Evolutionary conservation across 2,797 vertebrate genomes (phyloP).

Genomic region (Sylvilagus floridanus): DNA sequence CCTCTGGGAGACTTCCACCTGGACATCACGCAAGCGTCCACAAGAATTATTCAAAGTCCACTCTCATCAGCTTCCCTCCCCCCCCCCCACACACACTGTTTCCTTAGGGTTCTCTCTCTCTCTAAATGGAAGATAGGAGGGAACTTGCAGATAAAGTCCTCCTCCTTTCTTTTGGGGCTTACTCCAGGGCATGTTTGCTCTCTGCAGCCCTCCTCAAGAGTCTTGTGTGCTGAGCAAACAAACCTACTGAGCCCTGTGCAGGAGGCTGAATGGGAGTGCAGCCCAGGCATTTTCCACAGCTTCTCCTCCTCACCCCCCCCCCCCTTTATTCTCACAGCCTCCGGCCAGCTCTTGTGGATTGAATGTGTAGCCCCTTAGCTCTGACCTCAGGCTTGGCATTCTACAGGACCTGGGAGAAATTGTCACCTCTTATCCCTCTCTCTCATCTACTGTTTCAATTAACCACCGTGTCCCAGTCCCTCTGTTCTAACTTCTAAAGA

Average conservation of each 20-base stretch:
- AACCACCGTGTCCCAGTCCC: neutral
- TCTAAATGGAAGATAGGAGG: neutral
- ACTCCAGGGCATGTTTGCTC: constrained; percentile 20
- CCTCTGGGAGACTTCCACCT: neutral
- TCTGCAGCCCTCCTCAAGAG: neutral
- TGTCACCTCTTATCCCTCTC: neutral
- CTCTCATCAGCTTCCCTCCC: neutral
- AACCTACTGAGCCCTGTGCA: no score
- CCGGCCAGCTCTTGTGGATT: neutral
- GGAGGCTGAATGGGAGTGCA: neutral
- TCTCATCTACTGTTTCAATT: neutral
- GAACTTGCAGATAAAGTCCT: neutral
- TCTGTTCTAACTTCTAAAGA: neutral
- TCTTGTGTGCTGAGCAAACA: neutral
- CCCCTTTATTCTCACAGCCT: neutral
- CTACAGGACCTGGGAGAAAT: neutral
- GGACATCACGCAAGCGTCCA: neutral
- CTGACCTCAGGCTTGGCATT: constrained; percentile 12
- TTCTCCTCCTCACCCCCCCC: neutral
- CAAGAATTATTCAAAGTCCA: neutral
- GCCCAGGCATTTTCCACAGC: neutral
- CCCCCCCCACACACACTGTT: neutral
- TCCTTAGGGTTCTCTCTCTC: neutral
- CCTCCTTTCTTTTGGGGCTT: neutral
- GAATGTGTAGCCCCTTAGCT: neutral